Evolutionary conservation across 30 jellyfish, hydroid and myxozoan genomes (phyloP), one percentile per base, ranked within the genome.

Genomic region (Turritopsis rubra): DNA sequence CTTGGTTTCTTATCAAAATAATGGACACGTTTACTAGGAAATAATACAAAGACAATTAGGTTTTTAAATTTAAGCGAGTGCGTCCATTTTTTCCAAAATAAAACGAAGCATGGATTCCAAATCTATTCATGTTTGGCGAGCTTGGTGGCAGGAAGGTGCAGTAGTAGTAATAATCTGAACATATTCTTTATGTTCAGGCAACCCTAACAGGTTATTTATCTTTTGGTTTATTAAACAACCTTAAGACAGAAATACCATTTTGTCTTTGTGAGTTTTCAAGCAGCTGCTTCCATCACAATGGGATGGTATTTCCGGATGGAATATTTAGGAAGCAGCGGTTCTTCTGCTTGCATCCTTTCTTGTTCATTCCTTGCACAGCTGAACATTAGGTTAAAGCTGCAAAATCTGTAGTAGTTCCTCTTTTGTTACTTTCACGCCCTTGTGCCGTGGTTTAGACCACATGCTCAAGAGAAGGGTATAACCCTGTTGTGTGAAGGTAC

Each of bases 151-250:
- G 13, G 60, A 13, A 41, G 60, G 60, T 41, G 60, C 60, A 41
- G 5, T 41, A 13, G 60, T 3, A 41, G 60, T 41, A 41, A 5
- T 41, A 41, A 3, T 41, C 60, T 41, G 60, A 41, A 41, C 60
- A 13, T 13, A 41, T 41, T 41, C 13, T 41, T 41, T 41, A 13
- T 68, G 77, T 27, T 68, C 77, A 68, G 77, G 28, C 30, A 68
- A 68, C 77, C 77, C 77, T 68, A 68, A 68, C 77, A 27, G 77
- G 28, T 68, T 41, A 41, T 41, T 68, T 68, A 8, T 68, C 77
- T 68, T 68, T 68, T 68, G 28, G 77, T 68, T 68, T 68, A 19
- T 68, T 19, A n/a, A n/a, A 27, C 8, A 68, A 68, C 28, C 77
- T n/a, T 68, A 68, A 41, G 60, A 41, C 60, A 41, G 60, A 41